Conservation (phyloP, 1,140 invertebrate genomes). For the Lepidurus couesii region DNA sequence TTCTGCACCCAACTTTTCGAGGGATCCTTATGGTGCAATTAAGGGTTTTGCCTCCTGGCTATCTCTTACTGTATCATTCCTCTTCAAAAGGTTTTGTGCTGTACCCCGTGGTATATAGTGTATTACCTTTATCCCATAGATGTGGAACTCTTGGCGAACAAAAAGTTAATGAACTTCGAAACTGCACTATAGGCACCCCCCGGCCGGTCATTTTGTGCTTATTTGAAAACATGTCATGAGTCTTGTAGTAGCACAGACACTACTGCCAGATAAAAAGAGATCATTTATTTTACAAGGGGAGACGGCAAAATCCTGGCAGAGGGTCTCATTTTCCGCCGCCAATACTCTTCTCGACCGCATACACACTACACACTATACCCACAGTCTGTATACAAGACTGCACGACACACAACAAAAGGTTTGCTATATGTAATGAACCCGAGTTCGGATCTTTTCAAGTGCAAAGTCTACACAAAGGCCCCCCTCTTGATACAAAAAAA, state of each 20-base stretch:
- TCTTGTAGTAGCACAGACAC: neutral
- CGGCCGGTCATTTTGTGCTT: neutral
- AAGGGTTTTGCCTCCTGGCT: neutral
- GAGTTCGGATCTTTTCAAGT: neutral
- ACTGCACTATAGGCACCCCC: neutral
- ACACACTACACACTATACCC: neutral
- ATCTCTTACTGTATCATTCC: neutral
- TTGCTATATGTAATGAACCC: neutral
- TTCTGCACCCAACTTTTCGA: neutral
- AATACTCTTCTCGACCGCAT: neutral
- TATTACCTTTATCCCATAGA: neutral
- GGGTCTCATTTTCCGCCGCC: neutral
- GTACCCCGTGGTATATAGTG: neutral
- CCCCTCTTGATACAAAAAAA: neutral
- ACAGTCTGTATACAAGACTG: no score
- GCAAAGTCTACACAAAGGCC: neutral
- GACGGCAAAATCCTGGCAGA: neutral
- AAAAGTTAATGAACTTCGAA: neutral
- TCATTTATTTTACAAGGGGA: neutral
- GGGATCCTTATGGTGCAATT: neutral
- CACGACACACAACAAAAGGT: neutral
- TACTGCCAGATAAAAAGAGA: neutral
- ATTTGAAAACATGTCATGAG: slow-evolving; percentile 4
- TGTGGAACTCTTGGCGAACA: neutral
- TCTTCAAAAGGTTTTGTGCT: slow-evolving; percentile 14